Evolutionary conservation across 1,140 invertebrate genomes (phyloP).

Genomic region (Sesamia nonagrioides): DNA sequence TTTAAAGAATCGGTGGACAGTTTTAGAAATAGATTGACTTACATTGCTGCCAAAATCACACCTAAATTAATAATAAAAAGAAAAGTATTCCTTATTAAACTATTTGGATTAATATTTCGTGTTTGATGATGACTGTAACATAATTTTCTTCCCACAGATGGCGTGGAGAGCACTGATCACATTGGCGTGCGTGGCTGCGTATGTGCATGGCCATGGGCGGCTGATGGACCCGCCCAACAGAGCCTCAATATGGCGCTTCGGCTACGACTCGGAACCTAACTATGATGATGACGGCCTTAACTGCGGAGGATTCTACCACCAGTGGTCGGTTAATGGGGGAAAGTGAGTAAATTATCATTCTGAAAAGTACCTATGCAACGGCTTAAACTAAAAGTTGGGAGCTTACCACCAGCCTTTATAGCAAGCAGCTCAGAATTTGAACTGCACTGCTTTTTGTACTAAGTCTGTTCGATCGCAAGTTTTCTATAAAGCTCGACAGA

Average conservation of each 20-base stretch:
- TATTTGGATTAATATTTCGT: not conserved
- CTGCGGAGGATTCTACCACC: slow-evolving; percentile 94
- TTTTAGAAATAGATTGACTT: too few relatives aligned
- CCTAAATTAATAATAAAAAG: too few relatives aligned
- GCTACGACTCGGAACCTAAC: slow-evolving; percentile 90
- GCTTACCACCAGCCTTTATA: too few relatives aligned
- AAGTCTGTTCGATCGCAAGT: too few relatives aligned
- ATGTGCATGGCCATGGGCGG: slow-evolving; percentile 89
- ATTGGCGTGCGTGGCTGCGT: slow-evolving; percentile 6
- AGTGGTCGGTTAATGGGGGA: slow-evolving; percentile 90
- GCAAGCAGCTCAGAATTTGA: too few relatives aligned
- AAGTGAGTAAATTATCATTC: slow-evolving; percentile 55
- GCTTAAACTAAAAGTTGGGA: too few relatives aligned
- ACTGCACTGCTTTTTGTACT: too few relatives aligned
- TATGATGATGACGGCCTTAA: slow-evolving; percentile 97
- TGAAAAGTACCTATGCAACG: not conserved
- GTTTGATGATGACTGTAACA: not conserved
- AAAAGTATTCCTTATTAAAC: too few relatives aligned
- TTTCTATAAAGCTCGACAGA: too few relatives aligned
- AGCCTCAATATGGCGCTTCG: slow-evolving; percentile 92
- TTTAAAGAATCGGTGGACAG: too few relatives aligned
- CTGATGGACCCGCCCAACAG: slow-evolving; percentile 94
- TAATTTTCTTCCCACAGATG: slow-evolving; percentile 79
- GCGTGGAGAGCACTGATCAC: slow-evolving; percentile 90
- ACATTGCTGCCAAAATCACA: too few relatives aligned